Base-by-base conservation (phyloP, 2,797 vertebrate genomes). In the Acrossocheilus wenchowensis region DNA sequence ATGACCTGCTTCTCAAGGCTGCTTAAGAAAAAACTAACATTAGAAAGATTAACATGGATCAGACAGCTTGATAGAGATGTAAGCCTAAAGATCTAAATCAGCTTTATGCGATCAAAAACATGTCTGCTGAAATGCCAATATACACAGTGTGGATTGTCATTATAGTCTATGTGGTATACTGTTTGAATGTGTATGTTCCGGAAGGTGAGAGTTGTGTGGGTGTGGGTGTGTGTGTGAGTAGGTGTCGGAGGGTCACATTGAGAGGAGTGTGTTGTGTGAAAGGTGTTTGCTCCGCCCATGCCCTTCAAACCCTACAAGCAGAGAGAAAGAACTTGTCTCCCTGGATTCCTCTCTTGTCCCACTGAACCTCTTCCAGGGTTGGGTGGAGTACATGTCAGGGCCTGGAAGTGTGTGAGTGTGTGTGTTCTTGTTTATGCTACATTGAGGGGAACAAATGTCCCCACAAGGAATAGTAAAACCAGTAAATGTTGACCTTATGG, bases 311-410 rank as follows among this genome's bases (percentile, higher is more conserved):
- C 8, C 15, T 21, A 52, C 2, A 73, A 21, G 12, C 43, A 64
- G 3, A 64, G 30, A 86, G 14, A 77, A 60, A 71, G 9, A 88
- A 89, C 89, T 90, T 71, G 93, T 93, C 88, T 41, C 43, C 81
- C 91, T 7, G 88, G 91, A 95, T 95, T 95, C 93, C 92, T 75
- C 2, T n/a, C 43, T 72, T 86, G 90, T 85, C 72, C 45, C 86
- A 71, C 91, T 85, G 85, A 88, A 84, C 91, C 72, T 74, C 62
- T 85, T 91, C 54, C 71, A 74, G 84, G 71, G 81, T 15, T 83
- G 91, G 94, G 92, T 89, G 92, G 87, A 92, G 77, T 36, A 68
- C 86, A 73, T 80, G 60, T 71, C 39, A 36, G 66, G 41, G 52
- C 68, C 66, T 85, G 64, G 77, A 71, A 52, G 30, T 17, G 26